These are phyloP conservation scores for Brachionus asplanchnoidis DNA, from an alignment of 1,140 invertebrate genomes.

Conservation along the genomic window DNA sequence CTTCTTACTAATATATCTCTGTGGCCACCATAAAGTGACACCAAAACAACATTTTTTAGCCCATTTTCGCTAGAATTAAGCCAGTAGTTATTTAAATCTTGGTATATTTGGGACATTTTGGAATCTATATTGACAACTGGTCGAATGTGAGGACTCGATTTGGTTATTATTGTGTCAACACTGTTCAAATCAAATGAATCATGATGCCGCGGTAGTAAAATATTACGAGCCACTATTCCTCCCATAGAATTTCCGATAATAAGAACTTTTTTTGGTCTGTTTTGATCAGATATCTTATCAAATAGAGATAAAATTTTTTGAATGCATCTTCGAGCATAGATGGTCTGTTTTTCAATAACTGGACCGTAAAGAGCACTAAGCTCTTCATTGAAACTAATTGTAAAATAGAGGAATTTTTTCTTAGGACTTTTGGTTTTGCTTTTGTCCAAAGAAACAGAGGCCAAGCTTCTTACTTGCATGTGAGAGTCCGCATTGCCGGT, in stretches of 20 bases:
- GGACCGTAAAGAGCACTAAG: slow-evolving; percentile 35
- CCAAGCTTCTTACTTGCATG: slow-evolving; percentile 35
- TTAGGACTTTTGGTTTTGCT: background rate
- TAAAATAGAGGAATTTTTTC: slow-evolving; percentile 17
- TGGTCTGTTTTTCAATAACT: background rate
- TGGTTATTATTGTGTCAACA: background rate
- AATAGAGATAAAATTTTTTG: slow-evolving; percentile 23
- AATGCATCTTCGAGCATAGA: slow-evolving; percentile 9
- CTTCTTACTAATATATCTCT: slow-evolving; percentile 24
- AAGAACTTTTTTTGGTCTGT: slow-evolving; percentile 8
- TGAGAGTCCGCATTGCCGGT: slow-evolving; percentile 40
- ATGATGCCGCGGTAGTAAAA: background rate
- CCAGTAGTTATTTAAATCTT: slow-evolving; percentile 9
- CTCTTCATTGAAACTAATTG: slow-evolving; percentile 42
- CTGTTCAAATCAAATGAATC: background rate
- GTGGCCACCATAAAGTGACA: slow-evolving; percentile 2
- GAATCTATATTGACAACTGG: slow-evolving; percentile 28
- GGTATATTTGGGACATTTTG: background rate
- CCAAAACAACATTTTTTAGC: background rate
- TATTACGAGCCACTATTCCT: slow-evolving; percentile 9
- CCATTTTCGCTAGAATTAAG: background rate
- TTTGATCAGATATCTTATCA: background rate
- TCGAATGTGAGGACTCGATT: slow-evolving; percentile 14
- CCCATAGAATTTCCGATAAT: slow-evolving; percentile 41
- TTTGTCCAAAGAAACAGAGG: slow-evolving; percentile 22